These are phyloP conservation scores for Bradypodion pumilum DNA, from an alignment of 2,797 vertebrate genomes.

Conservation along the genomic window DNA sequence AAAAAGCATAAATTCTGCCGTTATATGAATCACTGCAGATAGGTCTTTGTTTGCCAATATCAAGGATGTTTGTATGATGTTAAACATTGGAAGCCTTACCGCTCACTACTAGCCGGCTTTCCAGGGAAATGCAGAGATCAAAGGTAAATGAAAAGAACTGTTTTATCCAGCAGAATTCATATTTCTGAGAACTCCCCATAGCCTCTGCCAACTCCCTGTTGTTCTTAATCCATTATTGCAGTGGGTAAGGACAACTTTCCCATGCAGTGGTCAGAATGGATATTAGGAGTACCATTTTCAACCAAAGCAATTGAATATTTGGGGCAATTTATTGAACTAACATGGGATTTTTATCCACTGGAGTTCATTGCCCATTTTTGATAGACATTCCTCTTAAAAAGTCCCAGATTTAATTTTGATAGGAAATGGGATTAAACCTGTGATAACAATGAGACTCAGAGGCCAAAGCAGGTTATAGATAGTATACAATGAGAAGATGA, in stretches of 20 bases:
- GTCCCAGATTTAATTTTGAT: not conserved
- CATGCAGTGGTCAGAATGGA: not conserved
- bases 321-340: not conserved
- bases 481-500: no score
- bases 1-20: conserved; percentile 21
- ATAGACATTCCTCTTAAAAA: not conserved
- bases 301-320: not conserved
- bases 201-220: not conserved
- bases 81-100: not conserved
- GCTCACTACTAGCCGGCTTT: not conserved
- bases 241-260: not conserved
- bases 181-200: not conserved
- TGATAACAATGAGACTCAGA: not conserved
- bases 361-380: not conserved
- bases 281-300: not conserved
- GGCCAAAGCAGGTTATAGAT: no score
- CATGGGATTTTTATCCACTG: not conserved
- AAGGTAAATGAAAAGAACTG: not conserved
- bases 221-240: not conserved
- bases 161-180: not conserved
- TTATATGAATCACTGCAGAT: conserved; percentile 17
- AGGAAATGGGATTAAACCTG: not conserved
- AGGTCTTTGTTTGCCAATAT: not conserved
- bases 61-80: not conserved
- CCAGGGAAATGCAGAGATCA: not conserved